phyloP scores from a whole-genome alignment of 2,888 invertebrate species.

The Eubasilissa splendida region DNA sequence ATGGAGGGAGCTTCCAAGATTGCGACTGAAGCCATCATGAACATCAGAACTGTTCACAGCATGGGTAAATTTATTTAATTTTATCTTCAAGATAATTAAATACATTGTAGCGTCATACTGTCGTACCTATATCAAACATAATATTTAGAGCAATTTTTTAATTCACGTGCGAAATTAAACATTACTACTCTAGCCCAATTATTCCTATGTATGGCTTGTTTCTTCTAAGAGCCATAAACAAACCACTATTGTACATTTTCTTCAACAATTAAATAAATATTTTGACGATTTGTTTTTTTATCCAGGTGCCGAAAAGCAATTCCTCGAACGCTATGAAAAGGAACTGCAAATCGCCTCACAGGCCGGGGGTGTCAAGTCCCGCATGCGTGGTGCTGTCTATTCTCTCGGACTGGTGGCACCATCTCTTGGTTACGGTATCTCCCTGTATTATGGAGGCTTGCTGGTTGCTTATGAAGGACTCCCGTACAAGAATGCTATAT shows the following conservation, averaged over 20 bases:
- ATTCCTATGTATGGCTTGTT: too few species aligned
- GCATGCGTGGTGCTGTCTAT: slow-evolving; percentile 78
- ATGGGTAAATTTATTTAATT: slow-evolving; percentile 65
- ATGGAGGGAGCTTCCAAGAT: slow-evolving; percentile 74
- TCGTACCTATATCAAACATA: too few species aligned
- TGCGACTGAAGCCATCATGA: slow-evolving; percentile 77
- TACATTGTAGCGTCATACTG: too few species aligned
- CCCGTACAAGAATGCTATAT: slow-evolving; percentile 78
- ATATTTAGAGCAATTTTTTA: too few species aligned
- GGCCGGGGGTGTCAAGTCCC: slow-evolving; percentile 67
- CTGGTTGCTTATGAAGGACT: slow-evolving; percentile 76
- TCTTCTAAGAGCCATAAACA: too few species aligned
- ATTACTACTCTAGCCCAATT: too few species aligned
- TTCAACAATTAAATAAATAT: background rate
- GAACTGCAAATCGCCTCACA: slow-evolving; percentile 67
- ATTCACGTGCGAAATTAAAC: too few species aligned
- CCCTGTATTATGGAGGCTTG: slow-evolving; percentile 81
- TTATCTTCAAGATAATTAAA: too few species aligned
- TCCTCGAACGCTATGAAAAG: slow-evolving; percentile 69
- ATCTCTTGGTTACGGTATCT: slow-evolving; percentile 80
- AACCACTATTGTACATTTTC: too few species aligned
- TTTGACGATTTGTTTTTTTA: slow-evolving; percentile 31
- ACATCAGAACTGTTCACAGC: slow-evolving; percentile 77
- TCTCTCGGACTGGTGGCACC: slow-evolving; percentile 80
- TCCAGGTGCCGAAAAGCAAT: slow-evolving; percentile 70